Percentiles rank a stretch among this genome's conserved stretches.
Conservation (phyloP, 2,797 vertebrate genomes). For the Moxostoma hubbsi region DNA sequence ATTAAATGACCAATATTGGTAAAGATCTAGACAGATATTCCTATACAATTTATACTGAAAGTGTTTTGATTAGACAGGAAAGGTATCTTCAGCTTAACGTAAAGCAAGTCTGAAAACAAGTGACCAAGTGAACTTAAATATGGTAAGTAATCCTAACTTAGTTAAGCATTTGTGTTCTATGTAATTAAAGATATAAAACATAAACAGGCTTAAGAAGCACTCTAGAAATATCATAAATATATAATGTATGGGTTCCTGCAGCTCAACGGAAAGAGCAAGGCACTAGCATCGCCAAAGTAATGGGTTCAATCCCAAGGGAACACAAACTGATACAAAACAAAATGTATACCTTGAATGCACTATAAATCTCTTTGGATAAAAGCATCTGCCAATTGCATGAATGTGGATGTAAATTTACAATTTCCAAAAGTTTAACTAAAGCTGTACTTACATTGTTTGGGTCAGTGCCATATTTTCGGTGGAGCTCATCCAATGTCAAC, state of each 20-base stretch:
- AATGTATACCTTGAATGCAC: not conserved
- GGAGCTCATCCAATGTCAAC: slow-evolving; percentile 92
- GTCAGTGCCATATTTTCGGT: slow-evolving; percentile 93
- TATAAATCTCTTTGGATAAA: too few relatives aligned
- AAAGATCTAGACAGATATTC: not conserved
- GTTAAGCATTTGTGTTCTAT: too few relatives aligned
- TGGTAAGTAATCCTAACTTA: too few relatives aligned
- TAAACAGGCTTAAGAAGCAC: not conserved
- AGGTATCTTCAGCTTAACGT: not conserved
- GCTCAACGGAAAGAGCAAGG: too few relatives aligned
- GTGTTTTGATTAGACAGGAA: not conserved
- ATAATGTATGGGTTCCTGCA: too few relatives aligned
- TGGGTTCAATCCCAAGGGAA: too few relatives aligned
- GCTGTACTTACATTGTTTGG: slow-evolving; percentile 81
- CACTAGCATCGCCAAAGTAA: too few relatives aligned
- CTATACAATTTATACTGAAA: not conserved
- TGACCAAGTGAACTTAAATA: too few relatives aligned
- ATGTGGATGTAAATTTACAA: not conserved
- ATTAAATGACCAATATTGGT: not conserved
- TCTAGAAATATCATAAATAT: not conserved
- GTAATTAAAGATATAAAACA: not conserved
- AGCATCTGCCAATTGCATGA: too few relatives aligned
- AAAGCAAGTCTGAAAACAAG: not conserved
- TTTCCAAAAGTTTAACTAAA: not conserved
- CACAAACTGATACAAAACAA: too few relatives aligned